Percentiles rank a stretch among this genome's conserved stretches.
These are phyloP conservation scores for Drosophila repleta DNA, from an alignment of 1,140 invertebrate genomes.

Conservation along the genomic window DNA sequence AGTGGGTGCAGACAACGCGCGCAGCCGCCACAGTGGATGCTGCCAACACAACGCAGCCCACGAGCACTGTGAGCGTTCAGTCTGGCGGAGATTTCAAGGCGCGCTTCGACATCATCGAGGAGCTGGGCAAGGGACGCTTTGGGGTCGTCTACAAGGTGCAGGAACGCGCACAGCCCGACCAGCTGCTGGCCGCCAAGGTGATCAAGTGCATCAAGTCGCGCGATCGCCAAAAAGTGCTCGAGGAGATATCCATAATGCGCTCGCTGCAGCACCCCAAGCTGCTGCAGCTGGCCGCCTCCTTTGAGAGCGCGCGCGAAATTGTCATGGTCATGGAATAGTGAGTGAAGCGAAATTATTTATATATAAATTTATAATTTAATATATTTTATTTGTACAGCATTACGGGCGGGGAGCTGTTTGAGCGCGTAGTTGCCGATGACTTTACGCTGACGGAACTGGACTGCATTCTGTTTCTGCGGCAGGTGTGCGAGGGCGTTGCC, in stretches of 20 bases:
- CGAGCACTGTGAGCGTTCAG: slow-evolving; percentile 77
- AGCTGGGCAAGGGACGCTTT: slow-evolving; percentile 93
- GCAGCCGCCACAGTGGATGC: slow-evolving; percentile 31
- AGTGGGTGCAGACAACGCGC: slow-evolving; percentile 62
- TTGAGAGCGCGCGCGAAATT: slow-evolving; percentile 93
- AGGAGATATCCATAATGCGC: slow-evolving; percentile 97
- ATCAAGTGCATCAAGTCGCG: slow-evolving; percentile 91
- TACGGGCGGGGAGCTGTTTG: slow-evolving; percentile 96
- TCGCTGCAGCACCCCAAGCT: slow-evolving; percentile 94
- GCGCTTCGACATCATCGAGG: slow-evolving; percentile 88
- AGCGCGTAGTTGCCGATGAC: slow-evolving; percentile 95
- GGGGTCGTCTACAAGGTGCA: slow-evolving; percentile 90
- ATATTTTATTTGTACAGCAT: slow-evolving; percentile 86
- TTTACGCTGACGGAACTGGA: slow-evolving; percentile 95
- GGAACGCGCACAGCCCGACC: slow-evolving; percentile 87
- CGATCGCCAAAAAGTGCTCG: slow-evolving; percentile 93
- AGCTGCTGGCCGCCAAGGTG: slow-evolving; percentile 95
- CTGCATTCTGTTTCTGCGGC: slow-evolving; percentile 95
- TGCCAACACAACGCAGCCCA: slow-evolving; percentile 79
- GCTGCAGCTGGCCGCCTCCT: slow-evolving; percentile 94
- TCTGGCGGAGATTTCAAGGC: slow-evolving; percentile 86
- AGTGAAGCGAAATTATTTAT: slow-evolving; percentile 84
- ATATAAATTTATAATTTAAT: no score
- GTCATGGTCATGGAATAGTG: slow-evolving; percentile 98
- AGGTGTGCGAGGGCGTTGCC: slow-evolving; percentile 95